Evolutionary conservation across 2,113 vertebrate species (phyloP), one percentile per base, ranked within the genome.

Genomic region (Oryzias javanicus): DNA sequence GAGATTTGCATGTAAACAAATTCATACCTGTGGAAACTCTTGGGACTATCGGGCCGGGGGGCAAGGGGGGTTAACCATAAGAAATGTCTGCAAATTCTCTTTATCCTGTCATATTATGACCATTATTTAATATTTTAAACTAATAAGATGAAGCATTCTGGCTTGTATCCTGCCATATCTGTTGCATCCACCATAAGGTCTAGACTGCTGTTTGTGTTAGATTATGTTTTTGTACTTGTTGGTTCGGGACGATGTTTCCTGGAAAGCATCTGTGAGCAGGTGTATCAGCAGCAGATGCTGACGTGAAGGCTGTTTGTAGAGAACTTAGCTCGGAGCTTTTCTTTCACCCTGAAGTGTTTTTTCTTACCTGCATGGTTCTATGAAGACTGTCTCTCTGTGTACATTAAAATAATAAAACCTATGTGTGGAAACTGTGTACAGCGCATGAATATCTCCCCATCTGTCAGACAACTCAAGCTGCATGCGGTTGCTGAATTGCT

Each of bases 1-100:
- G 80, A 86, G 74, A 69, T 88, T 87, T 91, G 91, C 90, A 92
- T 92, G 91, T 91, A 77, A 83, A 85, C 84, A 83, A 86, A 90
- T 81, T 86, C 84, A 83, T 84, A 86, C 81, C 83, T 77, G 71
- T 86, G 86, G 57, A 76, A 81, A 85, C 74, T 90, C 60, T 59
- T 71, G 64, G 76, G 80, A 70, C 64, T 60, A 1, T n/a, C 29
- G 49, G 60, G 53, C 63, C 65, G 77, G 70, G 60, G 77, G 70
- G 70, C 65, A 66, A n/a, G 18, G 13, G 49, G 42, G 42, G 86
- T 89, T 78, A 72, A 78, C 77, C 81, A 87, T 60, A 74, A 72
- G 64, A 90, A 68, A 77, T 75, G 81, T 88, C 76, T 85, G 84
- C 81, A 80, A 89, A 88, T 79, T 82, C 60, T 76, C 74, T 82